Conservation (phyloP, 2,888 invertebrate species). For the Blera fallax region DNA sequence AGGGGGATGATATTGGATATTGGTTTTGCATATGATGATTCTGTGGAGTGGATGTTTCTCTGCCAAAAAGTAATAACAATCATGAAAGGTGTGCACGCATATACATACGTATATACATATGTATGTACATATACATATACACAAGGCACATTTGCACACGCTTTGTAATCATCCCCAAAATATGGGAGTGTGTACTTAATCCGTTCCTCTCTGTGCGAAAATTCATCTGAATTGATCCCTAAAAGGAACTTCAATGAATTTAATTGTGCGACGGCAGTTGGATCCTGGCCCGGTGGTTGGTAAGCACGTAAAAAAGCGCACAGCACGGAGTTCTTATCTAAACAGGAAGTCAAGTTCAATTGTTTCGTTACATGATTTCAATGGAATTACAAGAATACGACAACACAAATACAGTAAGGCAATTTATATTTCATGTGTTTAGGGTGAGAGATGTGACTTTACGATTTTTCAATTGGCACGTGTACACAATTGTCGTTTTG, state of each 20-base stretch:
- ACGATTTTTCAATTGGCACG: slow-evolving; percentile 42
- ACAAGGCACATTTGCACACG: background rate
- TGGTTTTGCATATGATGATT: slow-evolving; percentile 47
- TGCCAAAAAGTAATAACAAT: slow-evolving; percentile 6
- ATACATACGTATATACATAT: background rate
- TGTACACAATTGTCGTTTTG: slow-evolving; percentile 38
- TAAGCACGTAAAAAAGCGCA: background rate
- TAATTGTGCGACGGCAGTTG: background rate
- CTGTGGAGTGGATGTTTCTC: background rate
- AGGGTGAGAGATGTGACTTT: slow-evolving; percentile 26
- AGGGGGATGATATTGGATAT: slow-evolving; percentile 53
- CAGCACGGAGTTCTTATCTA: background rate
- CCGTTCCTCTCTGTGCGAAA: slow-evolving; percentile 9
- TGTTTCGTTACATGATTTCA: slow-evolving; percentile 19
- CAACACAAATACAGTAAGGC: background rate
- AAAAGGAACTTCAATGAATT: slow-evolving; percentile 40
- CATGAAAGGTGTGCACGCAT: slow-evolving; percentile 16
- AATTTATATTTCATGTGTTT: slow-evolving; percentile 8
- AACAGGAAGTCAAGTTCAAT: slow-evolving; percentile 35
- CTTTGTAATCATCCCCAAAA: slow-evolving; percentile 23
- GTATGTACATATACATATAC: too few relatives aligned
- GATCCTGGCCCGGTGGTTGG: background rate
- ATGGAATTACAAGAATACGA: background rate
- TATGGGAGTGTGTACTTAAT: slow-evolving; percentile 26
- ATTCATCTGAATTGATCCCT: slow-evolving; percentile 22